phyloP scores from a whole-genome alignment of 1,140 invertebrate species.

The Caerostris darwini region DNA sequence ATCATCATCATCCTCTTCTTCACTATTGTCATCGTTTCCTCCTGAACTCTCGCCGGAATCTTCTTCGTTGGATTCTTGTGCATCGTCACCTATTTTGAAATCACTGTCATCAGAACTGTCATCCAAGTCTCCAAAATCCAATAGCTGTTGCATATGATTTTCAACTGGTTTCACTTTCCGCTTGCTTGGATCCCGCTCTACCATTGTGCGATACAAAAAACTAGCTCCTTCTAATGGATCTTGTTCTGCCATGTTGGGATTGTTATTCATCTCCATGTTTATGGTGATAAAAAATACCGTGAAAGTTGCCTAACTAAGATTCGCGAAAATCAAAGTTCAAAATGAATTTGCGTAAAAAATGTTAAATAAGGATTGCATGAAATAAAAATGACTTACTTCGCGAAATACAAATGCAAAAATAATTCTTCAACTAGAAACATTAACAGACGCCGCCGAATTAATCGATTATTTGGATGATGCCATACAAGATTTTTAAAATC shows the following conservation, averaged over 20 bases:
- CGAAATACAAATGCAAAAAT: not conserved
- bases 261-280: conserved; percentile 68
- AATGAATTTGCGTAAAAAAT: not conserved
- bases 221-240: conserved; percentile 74
- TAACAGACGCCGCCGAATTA: conserved; percentile 21
- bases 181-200: conserved; percentile 92
- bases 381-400: conserved; percentile 57
- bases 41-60: conserved; percentile 75
- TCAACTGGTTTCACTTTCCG: conserved; percentile 88
- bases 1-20: conserved; percentile 76
- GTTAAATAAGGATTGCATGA: conserved; percentile 26
- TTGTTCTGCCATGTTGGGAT: conserved; percentile 75
- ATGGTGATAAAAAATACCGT: not conserved
- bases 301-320: not conserved
- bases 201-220: conserved; percentile 83
- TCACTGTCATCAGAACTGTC: conserved; percentile 98
- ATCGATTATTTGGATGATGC: not conserved
- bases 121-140: conserved; percentile 90
- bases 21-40: conserved; percentile 77
- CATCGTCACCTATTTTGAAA: conserved; percentile 94
- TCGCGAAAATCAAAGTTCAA: not conserved
- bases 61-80: conserved; percentile 80
- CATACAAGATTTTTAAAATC: not conserved
- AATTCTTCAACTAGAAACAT: conserved; percentile 9
- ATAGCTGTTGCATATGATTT: conserved; percentile 86